Base-by-base conservation (phyloP, 2,113 vertebrate genomes). In the Tetrax tetrax region DNA sequence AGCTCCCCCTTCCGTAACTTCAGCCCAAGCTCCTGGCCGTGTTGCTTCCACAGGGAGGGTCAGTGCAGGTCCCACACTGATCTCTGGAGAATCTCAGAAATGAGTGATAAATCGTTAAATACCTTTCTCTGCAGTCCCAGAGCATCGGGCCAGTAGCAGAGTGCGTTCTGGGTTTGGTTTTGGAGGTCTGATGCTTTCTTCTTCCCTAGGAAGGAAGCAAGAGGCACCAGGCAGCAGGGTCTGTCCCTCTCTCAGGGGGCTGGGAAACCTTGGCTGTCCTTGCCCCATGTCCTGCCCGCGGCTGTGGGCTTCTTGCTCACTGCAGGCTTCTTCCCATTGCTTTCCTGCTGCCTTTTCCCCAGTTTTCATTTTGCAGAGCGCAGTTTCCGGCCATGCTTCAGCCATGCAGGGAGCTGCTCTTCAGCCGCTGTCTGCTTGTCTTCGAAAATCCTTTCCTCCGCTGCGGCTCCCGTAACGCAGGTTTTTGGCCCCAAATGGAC, bases 231-330 rank as follows among this genome's bases (percentile, higher is more conserved):
- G 31, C 27, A 33, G 87, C 25, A 16, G 0, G 0, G 21, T 22
- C 54, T 14, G 5, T 35, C 64, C 53, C 21, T 51, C 8, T 50
- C 41, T 25, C 25, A 13, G 14, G 20, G 20, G 31, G 4, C 43
- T 28, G 38, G 50, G 37, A 47, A 8, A 12, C 15, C 25, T 22
- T 1, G 16, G 11, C 51, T 60, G 20, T 37, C 35, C 70, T 28
- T 38, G 41, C 75, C 15, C 5, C 0, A 2, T 1, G 0, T 47
- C 50, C 43, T 41, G 63, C 69, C 48, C 4, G 1, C 41, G 37
- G 12, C n/a, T 27, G 3, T 1, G 1, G 29, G 22, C 66, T 48
- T 13, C 41, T 37, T 9, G 0, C 31, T 37, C 18, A 0, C 53
- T 21, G 12, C 7, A 6, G 47, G 8, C 37, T 14, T 31, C 45